phyloP scores from a whole-genome alignment of 2,797 vertebrate species.

The Spea hammondii region DNA sequence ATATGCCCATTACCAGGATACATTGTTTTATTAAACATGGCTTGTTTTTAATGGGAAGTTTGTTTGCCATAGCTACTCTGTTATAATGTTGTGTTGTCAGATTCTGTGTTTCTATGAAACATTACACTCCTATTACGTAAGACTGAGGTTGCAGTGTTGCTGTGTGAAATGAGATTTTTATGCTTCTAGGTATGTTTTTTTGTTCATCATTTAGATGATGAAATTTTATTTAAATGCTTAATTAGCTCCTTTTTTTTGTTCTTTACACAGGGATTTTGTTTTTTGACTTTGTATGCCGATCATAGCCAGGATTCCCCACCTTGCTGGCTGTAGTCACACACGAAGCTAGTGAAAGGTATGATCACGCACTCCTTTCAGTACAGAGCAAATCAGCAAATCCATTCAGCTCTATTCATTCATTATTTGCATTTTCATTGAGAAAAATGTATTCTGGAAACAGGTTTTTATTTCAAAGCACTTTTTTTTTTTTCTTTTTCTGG shows the following conservation, averaged over 20 bases:
- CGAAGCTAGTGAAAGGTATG: conserved; percentile 43
- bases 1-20: too few relatives aligned
- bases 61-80: too few relatives aligned
- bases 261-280: conserved; percentile 43
- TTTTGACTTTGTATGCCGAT: conserved; percentile 40
- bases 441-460: not conserved
- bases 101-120: not conserved
- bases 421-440: not conserved
- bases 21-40: too few relatives aligned
- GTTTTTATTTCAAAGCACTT: not conserved
- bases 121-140: too few relatives aligned
- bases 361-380: conserved; percentile 6
- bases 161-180: not conserved
- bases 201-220: conserved; percentile 28
- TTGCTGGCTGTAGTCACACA: conserved; percentile 47
- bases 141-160: not conserved
- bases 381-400: conserved; percentile 24
- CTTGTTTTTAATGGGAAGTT: too few relatives aligned
- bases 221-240: not conserved
- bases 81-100: not conserved
- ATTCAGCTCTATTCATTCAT: conserved; percentile 13
- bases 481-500: not conserved
- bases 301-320: conserved; percentile 43
- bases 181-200: not conserved
- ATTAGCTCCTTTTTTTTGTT: conserved; percentile 39